Base-by-base conservation (phyloP, 2,113 vertebrate species). In the Coryphaenoides rupestris region DNA sequence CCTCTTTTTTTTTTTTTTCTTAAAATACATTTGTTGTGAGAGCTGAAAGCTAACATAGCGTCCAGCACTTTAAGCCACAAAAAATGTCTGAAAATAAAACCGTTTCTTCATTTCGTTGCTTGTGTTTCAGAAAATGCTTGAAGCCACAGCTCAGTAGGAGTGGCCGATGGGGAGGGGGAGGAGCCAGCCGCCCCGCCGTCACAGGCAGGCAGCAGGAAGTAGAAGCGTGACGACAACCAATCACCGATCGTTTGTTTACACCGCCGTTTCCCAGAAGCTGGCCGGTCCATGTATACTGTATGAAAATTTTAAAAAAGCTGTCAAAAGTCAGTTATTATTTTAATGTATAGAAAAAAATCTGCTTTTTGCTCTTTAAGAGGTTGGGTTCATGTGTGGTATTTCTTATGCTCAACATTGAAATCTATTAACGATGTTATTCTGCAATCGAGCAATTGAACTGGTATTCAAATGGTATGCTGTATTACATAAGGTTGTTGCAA, bases 101-200 rank as follows among this genome's bases (percentile, higher is more conserved):
- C 33, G 26, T 65, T 28, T 53, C 19, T 28, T 45, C n/a, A 19
- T 58, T n/a, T n/a, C 50, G 2, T 59, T 33, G 16, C 19, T 26
- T 76, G 60, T 80, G 65, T 86, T 87, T 66, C 83, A 90, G 89
- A 90, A 90, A 88, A 89, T 88, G 74, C 78, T 86, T 9, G 85
- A 88, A 56, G 69, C 72, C 55, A 53, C 70, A 78, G 77, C 40
- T 75, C 68, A 60, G 65, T 4, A 73, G 83, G 75, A 55, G 2
- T 5, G 3, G 16, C 49, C 68, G 77, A 55, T 87, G 77, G 87
- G 28, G 70, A 15, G 65, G 81, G 66, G 71, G 45, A 55, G 66
- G 67, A 56, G 65, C 61, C 55, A 22, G 23, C 60, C 14, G 17
- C 2, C 9, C 33, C n/a, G 4, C 60, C 71, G 24, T 59, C 57